Evolutionary conservation across 1,140 invertebrate genomes (phyloP).

Genomic region (Ephestia elutella): DNA sequence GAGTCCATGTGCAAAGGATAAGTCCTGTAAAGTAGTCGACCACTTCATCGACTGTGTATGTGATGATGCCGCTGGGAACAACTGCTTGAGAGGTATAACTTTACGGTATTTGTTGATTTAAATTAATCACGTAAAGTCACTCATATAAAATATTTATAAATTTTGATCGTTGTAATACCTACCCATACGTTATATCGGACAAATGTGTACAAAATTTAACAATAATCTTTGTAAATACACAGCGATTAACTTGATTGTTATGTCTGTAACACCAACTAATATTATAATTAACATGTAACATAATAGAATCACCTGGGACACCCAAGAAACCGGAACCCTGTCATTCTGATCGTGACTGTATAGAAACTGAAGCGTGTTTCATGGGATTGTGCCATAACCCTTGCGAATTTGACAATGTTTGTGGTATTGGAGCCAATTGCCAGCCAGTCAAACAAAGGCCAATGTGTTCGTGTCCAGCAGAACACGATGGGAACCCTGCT

Average conservation of each 20-base stretch:
- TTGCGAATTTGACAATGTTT: conserved; percentile 83
- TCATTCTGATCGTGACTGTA: conserved; percentile 83
- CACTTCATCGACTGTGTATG: conserved; percentile 83
- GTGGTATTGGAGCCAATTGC: conserved; percentile 81
- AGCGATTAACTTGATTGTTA: conserved; percentile 30
- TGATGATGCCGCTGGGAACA: conserved; percentile 52
- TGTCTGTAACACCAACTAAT: conserved; percentile 47
- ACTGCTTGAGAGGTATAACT: conserved; percentile 72
- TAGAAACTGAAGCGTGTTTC: conserved; percentile 83
- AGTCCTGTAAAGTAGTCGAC: conserved; percentile 80
- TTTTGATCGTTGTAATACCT: conserved; percentile 6
- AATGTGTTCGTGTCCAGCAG: conserved; percentile 83
- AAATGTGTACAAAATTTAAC: conserved; percentile 43
- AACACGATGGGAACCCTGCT: conserved; percentile 84
- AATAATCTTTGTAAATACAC: conserved; percentile 48
- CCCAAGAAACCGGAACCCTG: conserved; percentile 81
- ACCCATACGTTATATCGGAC: conserved; percentile 62
- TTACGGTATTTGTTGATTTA: conserved; percentile 17
- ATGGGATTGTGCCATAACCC: conserved; percentile 83
- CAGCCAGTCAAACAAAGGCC: conserved; percentile 83
- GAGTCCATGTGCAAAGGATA: conserved; percentile 80
- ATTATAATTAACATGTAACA: conserved; percentile 65
- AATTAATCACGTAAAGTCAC: neutral
- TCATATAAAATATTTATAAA: neutral
- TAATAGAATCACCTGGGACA: conserved; percentile 79